phyloP scores from a whole-genome alignment of 2,797 vertebrate genomes.

The Pseudomugil tenellus region DNA sequence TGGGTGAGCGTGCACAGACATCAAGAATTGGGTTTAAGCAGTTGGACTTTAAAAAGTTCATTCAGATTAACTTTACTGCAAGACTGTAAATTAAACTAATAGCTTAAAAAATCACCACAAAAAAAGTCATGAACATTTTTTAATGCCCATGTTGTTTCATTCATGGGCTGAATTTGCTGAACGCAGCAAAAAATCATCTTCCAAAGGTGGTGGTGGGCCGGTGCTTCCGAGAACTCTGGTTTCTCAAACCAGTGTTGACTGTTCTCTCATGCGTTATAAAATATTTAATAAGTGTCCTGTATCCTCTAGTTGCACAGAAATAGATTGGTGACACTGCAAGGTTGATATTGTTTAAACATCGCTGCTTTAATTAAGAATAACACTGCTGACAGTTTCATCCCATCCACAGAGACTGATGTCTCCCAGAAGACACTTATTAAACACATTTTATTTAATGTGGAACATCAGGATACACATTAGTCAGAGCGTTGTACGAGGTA shows the following conservation, averaged over 20 bases:
- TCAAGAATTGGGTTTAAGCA: no score
- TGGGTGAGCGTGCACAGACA: not conserved
- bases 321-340: constrained; percentile 51
- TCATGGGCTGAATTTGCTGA: constrained; percentile 15
- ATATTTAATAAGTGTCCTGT: constrained; percentile 68
- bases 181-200: constrained; percentile 12
- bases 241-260: constrained; percentile 40
- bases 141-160: not conserved
- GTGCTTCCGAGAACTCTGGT: constrained; percentile 18
- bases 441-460: constrained; percentile 2
- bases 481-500: not conserved
- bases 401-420: constrained; percentile 4
- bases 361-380: constrained; percentile 25
- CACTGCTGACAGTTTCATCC: constrained; percentile 14
- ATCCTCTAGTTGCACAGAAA: constrained; percentile 51
- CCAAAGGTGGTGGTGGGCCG: not conserved
- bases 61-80: constrained; percentile 1
- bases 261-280: constrained; percentile 65
- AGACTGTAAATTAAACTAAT: not conserved
- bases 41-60: not conserved
- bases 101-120: constrained; percentile 4
- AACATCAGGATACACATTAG: not conserved
- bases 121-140: constrained; percentile 7
- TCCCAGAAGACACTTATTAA: constrained; percentile 26
- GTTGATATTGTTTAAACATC: constrained; percentile 30